A percentile compares a stretch with the other conserved stretches of the same genome.
Evolutionary conservation across 1,140 invertebrate species (phyloP).

Genomic region (Polypedilum pembai): DNA sequence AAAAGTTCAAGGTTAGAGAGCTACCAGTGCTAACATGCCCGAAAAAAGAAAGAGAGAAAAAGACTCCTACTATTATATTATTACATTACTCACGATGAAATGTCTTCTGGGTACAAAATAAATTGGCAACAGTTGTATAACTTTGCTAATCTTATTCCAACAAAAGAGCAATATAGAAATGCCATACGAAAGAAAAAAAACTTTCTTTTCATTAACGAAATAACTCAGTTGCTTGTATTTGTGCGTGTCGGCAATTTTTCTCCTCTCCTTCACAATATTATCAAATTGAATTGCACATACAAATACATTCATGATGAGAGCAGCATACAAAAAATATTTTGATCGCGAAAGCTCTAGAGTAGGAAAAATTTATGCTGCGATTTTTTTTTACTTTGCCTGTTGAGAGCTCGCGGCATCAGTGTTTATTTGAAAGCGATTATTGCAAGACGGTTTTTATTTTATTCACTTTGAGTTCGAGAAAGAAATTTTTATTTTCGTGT

Average conservation of each 20-base stretch:
- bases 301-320: slow-evolving; percentile 4
- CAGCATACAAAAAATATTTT: background rate
- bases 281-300: background rate
- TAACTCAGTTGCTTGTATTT: background rate
- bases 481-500: no score
- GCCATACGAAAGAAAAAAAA: background rate
- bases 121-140: background rate
- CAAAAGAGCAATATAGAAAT: background rate
- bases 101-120: no score
- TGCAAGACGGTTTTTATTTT: slow-evolving; percentile 8
- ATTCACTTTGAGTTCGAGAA: background rate
- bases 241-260: slow-evolving; percentile 7
- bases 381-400: slow-evolving; percentile 4
- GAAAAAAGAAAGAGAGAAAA: no score
- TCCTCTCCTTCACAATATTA: background rate
- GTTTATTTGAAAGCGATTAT: slow-evolving; percentile 23
- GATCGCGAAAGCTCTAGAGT: slow-evolving; percentile 20
- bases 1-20: background rate
- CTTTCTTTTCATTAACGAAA: slow-evolving; percentile 18
- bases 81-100: no score
- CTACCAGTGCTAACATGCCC: no score
- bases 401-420: slow-evolving; percentile 12
- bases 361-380: slow-evolving; percentile 28
- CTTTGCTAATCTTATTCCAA: background rate
- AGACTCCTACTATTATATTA: no score